These are phyloP conservation scores for Steatornis caripensis DNA, from an alignment of 2,113 vertebrate species.

Conservation along the genomic window DNA sequence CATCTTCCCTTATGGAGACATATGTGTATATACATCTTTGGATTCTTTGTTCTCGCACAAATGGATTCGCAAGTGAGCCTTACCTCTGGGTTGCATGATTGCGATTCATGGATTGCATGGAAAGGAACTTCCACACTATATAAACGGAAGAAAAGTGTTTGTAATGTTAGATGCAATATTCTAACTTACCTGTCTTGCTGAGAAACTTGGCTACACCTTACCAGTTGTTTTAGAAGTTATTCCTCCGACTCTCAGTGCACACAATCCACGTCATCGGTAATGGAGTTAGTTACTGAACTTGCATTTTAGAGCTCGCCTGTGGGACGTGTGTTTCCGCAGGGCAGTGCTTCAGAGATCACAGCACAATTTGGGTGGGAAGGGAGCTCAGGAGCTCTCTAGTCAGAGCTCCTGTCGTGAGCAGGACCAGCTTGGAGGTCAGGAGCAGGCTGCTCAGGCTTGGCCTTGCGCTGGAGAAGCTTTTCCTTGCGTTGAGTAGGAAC, in stretches of 20 bases:
- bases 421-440: background rate
- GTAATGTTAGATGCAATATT: background rate
- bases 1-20: background rate
- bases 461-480: background rate
- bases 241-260: background rate
- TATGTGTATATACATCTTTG: background rate
- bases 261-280: background rate
- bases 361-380: background rate
- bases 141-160: background rate
- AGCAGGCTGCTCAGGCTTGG: background rate
- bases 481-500: background rate
- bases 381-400: background rate
- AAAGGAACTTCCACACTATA: background rate
- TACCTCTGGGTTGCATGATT: background rate
- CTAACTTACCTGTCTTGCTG: background rate
- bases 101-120: background rate
- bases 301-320: background rate
- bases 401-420: background rate
- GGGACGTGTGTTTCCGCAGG: background rate
- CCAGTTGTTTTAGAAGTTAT: background rate
- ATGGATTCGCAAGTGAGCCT: background rate
- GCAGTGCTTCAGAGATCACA: background rate
- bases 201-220: background rate
- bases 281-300: background rate
- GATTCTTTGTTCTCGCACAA: background rate